Conservation (phyloP, 1,140 invertebrate genomes). For the Oreohelix idahoensis region DNA sequence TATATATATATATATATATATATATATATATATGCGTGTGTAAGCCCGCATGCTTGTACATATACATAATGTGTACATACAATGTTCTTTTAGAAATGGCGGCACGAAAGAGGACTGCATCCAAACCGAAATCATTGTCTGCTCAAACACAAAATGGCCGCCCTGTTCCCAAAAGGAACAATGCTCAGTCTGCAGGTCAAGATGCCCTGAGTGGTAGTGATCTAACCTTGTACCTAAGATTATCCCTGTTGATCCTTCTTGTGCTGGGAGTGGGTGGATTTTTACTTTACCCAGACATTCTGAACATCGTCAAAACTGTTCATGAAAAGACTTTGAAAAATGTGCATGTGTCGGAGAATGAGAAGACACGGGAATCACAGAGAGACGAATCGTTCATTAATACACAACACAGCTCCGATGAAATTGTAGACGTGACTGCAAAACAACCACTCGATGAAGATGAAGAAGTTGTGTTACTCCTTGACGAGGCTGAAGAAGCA, state of each 20-base stretch:
- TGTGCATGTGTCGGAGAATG: too few species aligned
- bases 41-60: neutral
- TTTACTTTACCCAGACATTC: conserved; percentile 43
- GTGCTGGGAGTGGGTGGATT: conserved; percentile 23
- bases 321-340: neutral
- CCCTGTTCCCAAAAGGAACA: neutral
- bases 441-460: neutral
- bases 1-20: too few species aligned
- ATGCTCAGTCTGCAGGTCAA: neutral
- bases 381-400: neutral
- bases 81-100: neutral
- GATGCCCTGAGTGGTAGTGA: neutral
- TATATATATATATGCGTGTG: too few species aligned
- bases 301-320: conserved; percentile 7
- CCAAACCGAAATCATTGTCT: neutral
- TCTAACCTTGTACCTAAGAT: neutral
- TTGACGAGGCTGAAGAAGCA: neutral
- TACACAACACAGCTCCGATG: neutral
- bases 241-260: conserved; percentile 23
- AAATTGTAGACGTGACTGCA: neutral
- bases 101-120: neutral
- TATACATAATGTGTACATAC: neutral
- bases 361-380: neutral
- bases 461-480: neutral
- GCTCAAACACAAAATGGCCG: neutral